Base-by-base conservation (phyloP, 2,113 vertebrate species). In the Pseudopipra pipra region DNA sequence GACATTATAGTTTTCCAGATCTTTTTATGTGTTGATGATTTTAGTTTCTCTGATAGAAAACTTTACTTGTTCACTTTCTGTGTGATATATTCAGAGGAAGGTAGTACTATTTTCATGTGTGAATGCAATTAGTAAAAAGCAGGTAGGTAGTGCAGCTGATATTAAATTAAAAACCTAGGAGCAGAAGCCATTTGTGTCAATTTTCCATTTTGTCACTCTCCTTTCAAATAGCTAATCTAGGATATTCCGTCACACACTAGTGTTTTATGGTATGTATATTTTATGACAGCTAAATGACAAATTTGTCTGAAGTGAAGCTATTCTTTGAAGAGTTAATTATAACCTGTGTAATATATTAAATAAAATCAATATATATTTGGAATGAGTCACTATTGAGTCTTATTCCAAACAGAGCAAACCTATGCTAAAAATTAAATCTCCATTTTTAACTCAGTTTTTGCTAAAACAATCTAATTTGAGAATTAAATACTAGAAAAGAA, bases 291-390 rank as follows among this genome's bases (percentile, higher is more conserved):
- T 90, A 95, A 92, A 94, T 94, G 95, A 96, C 80, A 96, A 93
- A 95, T 92, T 92, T 92, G 83, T 95, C 93, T 95, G 73, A 95
- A 96, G 87, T 0, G 9, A 72, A 96, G 65, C 65, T 92, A 78
- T 95, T 92, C 80, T 90, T 96, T 94, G 76, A 97, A 86, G 88
- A 93, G 85, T 96, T 96, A 95, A 97, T 96, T 96, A 95, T 94
- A 93, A 96, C 76, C 54, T 61, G 77, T 66, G 52, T 90, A 93
- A 86, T 54, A 61, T 59, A 95, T 94, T 95, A 94, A 90, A 93
- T 46, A 92, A 95, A 96, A 97, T 96, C 94, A 92, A 94, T 90
- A 89, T 93, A 78, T 90, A 76, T 94, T 89, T 95, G 84, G 83
- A 90, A 90, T 68, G 70, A 94, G 41, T 92, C 76, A 93, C 54